A percentile compares a stretch with the other conserved stretches of the same genome.
These are phyloP conservation scores for Tachina grossa DNA, from an alignment of 2,888 invertebrate species.

Conservation along the genomic window DNA sequence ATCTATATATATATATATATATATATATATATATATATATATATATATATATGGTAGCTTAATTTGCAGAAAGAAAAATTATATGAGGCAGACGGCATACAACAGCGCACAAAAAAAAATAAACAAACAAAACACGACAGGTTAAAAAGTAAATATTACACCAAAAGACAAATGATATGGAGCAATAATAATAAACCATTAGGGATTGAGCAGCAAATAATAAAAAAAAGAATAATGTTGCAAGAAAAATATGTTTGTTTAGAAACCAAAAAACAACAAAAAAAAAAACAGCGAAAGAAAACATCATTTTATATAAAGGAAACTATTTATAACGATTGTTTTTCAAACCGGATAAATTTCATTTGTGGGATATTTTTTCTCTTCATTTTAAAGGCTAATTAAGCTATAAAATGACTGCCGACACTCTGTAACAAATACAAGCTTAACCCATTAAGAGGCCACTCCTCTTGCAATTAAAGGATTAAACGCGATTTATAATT, in stretches of 20 bases:
- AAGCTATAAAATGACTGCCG: conserved; percentile 46
- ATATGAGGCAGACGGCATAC: conserved; percentile 19
- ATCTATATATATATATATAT: neutral
- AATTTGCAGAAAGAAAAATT: conserved; percentile 55
- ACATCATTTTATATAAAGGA: conserved; percentile 50
- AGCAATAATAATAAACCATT: conserved; percentile 67
- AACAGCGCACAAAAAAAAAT: conserved; percentile 23
- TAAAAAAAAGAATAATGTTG: conserved; percentile 30
- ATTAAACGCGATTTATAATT: conserved; percentile 22
- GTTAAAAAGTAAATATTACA: conserved; percentile 60
- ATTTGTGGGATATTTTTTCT: conserved; percentile 46
- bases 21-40: conserved; percentile 24
- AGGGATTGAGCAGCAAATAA: conserved; percentile 36
- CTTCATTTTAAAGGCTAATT: conserved; percentile 42
- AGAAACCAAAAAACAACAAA: neutral
- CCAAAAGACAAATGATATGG: conserved; percentile 67
- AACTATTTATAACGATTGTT: conserved; percentile 62
- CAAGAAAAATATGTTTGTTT: conserved; percentile 37
- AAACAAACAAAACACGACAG: conserved; percentile 57
- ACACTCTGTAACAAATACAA: conserved; percentile 17
- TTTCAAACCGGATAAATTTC: conserved; percentile 58
- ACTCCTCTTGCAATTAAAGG: conserved; percentile 1
- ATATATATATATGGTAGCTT: conserved; percentile 1
- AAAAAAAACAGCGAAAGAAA: conserved; percentile 3
- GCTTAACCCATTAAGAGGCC: conserved; percentile 24